Evolutionary conservation across 2,797 vertebrate species (phyloP).

Genomic region (Euthynnus affinis): DNA sequence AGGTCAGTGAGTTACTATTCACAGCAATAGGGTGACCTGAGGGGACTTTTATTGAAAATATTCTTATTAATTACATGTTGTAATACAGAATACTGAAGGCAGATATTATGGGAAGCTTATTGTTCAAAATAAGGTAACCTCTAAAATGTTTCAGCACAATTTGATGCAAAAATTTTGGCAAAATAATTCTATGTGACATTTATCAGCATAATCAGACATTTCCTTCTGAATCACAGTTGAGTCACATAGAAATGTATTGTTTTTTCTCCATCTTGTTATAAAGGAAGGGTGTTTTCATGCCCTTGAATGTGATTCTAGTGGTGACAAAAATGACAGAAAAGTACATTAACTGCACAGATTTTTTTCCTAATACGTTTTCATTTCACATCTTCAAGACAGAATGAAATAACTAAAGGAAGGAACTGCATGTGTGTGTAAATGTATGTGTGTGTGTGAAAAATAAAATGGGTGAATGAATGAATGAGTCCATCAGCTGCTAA

Average conservation of each 20-base stretch:
- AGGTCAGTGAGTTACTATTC: conserved; percentile 34
- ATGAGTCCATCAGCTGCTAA: conserved; percentile 14
- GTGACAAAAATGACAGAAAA: no score
- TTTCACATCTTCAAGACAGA: not conserved
- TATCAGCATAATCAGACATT: not conserved
- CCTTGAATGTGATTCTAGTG: not conserved
- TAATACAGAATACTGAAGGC: conserved; percentile 4
- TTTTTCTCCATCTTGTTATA: not conserved
- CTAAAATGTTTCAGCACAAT: conserved; percentile 1
- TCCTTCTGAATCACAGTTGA: not conserved
- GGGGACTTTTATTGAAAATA: conserved; percentile 34
- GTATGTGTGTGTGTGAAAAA: not conserved
- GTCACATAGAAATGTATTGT: not conserved
- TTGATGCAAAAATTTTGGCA: not conserved
- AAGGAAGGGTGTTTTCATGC: not conserved
- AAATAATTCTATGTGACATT: no score
- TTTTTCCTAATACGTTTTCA: not conserved
- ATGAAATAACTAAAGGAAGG: not conserved
- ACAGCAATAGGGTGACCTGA: conserved; percentile 1
- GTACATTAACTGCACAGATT: no score
- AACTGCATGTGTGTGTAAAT: not conserved
- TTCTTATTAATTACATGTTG: conserved; percentile 24
- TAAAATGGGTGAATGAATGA: conserved; percentile 18
- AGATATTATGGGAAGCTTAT: not conserved
- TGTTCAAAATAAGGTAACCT: not conserved